phyloP scores from a whole-genome alignment of 2,888 invertebrate genomes.

The Eilema griseolum region DNA sequence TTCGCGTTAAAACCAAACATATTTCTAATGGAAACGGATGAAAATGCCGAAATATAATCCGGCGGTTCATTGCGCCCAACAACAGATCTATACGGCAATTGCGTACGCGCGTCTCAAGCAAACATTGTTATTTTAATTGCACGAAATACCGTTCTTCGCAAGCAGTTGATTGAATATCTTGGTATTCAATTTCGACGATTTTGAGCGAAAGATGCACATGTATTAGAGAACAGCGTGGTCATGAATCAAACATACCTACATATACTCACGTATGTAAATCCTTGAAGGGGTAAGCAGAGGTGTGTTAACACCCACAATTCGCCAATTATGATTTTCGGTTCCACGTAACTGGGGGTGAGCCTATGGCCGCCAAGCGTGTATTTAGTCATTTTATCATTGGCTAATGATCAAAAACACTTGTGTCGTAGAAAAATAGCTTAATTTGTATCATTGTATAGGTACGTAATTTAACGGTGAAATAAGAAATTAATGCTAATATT shows the following conservation, averaged over 20 bases:
- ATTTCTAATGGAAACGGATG: slow-evolving; percentile 16
- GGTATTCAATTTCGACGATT: slow-evolving; percentile 43
- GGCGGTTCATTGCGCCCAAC: slow-evolving; percentile 19
- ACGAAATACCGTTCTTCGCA: slow-evolving; percentile 46
- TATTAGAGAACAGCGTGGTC: no score
- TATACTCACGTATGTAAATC: no score
- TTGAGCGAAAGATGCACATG: slow-evolving; percentile 17
- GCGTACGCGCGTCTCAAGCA: slow-evolving; percentile 17
- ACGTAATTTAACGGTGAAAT: slow-evolving; percentile 10
- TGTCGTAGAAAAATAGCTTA: background rate
- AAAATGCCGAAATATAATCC: slow-evolving; percentile 21
- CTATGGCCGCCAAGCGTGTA: no score
- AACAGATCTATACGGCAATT: slow-evolving; percentile 10
- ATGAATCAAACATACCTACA: no score
- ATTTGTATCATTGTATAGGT: slow-evolving; percentile 5
- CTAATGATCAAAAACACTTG: background rate
- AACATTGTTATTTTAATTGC: slow-evolving; percentile 46
- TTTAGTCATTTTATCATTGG: slow-evolving; percentile 25
- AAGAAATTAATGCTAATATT: slow-evolving; percentile 11
- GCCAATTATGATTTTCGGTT: no score
- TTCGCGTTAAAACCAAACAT: background rate
- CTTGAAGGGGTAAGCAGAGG: no score
- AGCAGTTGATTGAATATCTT: slow-evolving; percentile 41
- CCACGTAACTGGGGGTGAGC: no score
- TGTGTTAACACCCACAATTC: no score